A percentile compares a stretch with the other conserved stretches of the same genome.
Evolutionary conservation across 2,888 invertebrate genomes (phyloP).

Genomic region (Lysandra bellargus): DNA sequence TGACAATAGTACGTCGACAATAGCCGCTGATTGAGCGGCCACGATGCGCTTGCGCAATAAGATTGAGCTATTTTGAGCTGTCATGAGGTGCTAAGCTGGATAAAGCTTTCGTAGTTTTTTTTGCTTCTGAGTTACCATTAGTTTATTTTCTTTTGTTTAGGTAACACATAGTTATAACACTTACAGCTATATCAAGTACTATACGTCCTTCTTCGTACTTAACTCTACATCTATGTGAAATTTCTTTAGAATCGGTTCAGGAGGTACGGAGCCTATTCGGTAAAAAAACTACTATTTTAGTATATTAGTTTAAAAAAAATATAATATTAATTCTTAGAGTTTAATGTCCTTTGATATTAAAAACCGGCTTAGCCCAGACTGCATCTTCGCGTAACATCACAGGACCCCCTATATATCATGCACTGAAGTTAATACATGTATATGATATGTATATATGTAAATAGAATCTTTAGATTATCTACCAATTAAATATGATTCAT

Average conservation of each 20-base stretch:
- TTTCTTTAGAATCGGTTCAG: too few relatives aligned
- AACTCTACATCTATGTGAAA: too few relatives aligned
- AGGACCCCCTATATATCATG: neutral
- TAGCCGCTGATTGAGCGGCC: conserved; percentile 1
- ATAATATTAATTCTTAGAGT: neutral
- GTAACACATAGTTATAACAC: too few relatives aligned
- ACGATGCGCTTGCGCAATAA: neutral
- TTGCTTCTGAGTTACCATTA: too few relatives aligned
- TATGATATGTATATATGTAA: conserved; percentile 20
- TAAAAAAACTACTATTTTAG: too few relatives aligned
- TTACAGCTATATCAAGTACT: too few relatives aligned
- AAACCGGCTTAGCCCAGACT: neutral
- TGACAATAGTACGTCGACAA: neutral
- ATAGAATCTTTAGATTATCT: conserved; percentile 16
- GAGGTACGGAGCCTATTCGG: too few relatives aligned
- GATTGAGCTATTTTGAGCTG: neutral
- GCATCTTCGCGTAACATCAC: neutral
- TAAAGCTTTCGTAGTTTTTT: neutral
- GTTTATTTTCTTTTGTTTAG: too few relatives aligned
- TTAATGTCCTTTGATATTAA: neutral
- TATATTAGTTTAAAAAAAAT: neutral
- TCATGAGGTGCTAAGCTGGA: neutral
- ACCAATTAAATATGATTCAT: neutral
- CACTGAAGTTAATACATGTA: neutral
- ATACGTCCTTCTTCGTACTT: too few relatives aligned